These are phyloP conservation scores for Crioceris asparagi DNA, from an alignment of 2,888 invertebrate genomes.

Conservation along the genomic window DNA sequence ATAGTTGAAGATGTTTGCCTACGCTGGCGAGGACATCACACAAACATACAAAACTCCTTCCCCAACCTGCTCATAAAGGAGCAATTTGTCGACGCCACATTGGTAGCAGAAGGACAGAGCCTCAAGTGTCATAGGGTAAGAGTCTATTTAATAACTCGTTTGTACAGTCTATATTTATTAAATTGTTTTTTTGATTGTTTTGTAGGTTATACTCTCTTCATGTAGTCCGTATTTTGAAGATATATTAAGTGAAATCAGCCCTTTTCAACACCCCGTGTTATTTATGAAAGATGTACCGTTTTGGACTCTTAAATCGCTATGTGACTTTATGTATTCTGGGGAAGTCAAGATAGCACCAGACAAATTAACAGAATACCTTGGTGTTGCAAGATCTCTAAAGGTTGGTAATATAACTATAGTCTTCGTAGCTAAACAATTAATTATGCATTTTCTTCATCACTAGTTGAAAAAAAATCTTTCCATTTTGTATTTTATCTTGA, in stretches of 20 bases:
- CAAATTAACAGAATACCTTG: slow-evolving; percentile 38
- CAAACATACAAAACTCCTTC: slow-evolving; percentile 44
- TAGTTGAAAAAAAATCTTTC: too few relatives aligned
- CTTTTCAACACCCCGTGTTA: slow-evolving; percentile 40
- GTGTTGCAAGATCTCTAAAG: slow-evolving; percentile 40
- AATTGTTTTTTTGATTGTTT: slow-evolving; percentile 15
- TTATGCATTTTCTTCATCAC: too few relatives aligned
- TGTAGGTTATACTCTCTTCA: slow-evolving; percentile 42
- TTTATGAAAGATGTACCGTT: slow-evolving; percentile 41
- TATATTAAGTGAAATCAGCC: slow-evolving; percentile 36
- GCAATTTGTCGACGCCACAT: slow-evolving; percentile 45
- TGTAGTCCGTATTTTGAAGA: slow-evolving; percentile 44
- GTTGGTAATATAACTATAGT: too few relatives aligned
- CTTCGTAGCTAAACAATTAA: too few relatives aligned
- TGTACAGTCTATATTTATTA: too few relatives aligned
- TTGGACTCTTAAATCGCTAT: slow-evolving; percentile 41
- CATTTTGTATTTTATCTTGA: too few relatives aligned
- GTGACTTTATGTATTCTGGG: slow-evolving; percentile 45
- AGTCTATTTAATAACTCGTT: too few relatives aligned
- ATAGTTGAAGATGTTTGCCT: slow-evolving; percentile 37
- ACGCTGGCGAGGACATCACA: slow-evolving; percentile 46
- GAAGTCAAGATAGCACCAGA: slow-evolving; percentile 42
- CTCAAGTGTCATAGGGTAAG: slow-evolving; percentile 45
- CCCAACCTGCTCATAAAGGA: slow-evolving; percentile 41
- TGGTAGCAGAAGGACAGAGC: slow-evolving; percentile 42